Evolutionary conservation across 2,113 vertebrate genomes (phyloP).

Genomic region (Grammomys surdaster): DNA sequence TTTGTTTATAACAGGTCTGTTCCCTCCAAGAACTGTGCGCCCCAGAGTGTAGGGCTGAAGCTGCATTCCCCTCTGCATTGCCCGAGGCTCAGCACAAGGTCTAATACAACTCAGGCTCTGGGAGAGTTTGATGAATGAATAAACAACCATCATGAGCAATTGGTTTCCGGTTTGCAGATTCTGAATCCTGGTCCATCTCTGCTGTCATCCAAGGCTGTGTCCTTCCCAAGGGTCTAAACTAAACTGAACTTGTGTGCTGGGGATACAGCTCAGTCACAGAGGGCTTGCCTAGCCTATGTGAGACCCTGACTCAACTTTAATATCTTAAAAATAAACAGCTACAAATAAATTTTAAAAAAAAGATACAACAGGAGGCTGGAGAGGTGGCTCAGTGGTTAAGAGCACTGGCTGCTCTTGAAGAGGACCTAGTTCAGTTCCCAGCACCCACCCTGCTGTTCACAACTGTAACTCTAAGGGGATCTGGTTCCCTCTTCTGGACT

Average conservation of each 20-base stretch:
- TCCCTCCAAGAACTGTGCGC: background rate
- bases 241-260: background rate
- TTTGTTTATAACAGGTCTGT: background rate
- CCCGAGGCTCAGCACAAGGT: background rate
- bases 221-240: background rate
- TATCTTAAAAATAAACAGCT: background rate
- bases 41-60: background rate
- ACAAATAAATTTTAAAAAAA: background rate
- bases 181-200: background rate
- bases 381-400: background rate
- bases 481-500: background rate
- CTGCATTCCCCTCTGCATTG: background rate
- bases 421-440: background rate
- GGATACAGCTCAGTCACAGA: background rate
- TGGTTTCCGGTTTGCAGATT: background rate
- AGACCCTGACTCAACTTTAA: background rate
- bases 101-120: background rate
- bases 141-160: background rate
- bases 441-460: background rate
- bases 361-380: background rate
- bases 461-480: background rate
- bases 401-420: background rate
- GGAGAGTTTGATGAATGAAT: slow-evolving; percentile 20
- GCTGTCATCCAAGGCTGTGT: background rate
- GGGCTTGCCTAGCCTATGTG: background rate